These are phyloP conservation scores for Priapulus caudatus DNA, from an alignment of 2,888 invertebrate species.

Conservation along the genomic window DNA sequence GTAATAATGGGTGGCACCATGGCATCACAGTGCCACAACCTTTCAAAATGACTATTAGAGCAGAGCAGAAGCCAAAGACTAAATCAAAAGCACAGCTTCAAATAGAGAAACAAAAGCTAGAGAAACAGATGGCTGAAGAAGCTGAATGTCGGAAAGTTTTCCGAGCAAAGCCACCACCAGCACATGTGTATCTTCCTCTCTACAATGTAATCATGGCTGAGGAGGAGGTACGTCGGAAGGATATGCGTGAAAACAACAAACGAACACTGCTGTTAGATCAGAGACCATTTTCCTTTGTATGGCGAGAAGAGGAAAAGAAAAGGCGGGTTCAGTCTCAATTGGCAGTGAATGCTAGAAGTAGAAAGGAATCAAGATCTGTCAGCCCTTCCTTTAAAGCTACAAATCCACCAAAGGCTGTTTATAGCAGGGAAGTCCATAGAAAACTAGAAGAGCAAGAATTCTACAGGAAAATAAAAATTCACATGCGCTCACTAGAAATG, in stretches of 20 bases:
- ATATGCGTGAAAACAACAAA: neutral
- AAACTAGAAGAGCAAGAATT: neutral
- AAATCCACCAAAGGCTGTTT: neutral
- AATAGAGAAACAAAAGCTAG: conserved; percentile 1
- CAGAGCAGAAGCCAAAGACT: neutral
- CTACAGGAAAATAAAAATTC: neutral
- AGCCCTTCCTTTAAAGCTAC: neutral
- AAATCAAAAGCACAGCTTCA: neutral
- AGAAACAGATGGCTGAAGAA: neutral
- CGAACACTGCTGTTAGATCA: neutral
- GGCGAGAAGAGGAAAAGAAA: neutral
- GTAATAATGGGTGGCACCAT: neutral
- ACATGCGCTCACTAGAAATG: neutral
- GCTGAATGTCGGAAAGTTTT: neutral
- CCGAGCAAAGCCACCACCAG: neutral
- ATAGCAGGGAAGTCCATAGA: neutral
- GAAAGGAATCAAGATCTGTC: no score
- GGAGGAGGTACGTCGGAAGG: neutral
- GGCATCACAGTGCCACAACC: neutral
- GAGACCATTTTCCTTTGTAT: conserved; percentile 3
- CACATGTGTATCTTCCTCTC: neutral
- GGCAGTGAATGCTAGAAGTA: no score
- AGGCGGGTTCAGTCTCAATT: no score
- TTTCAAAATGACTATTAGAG: neutral
- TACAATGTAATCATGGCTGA: neutral